Evolutionary conservation across 2,113 vertebrate genomes (phyloP), one percentile per base, ranked within the genome.

Genomic region (Saccopteryx bilineata): DNA sequence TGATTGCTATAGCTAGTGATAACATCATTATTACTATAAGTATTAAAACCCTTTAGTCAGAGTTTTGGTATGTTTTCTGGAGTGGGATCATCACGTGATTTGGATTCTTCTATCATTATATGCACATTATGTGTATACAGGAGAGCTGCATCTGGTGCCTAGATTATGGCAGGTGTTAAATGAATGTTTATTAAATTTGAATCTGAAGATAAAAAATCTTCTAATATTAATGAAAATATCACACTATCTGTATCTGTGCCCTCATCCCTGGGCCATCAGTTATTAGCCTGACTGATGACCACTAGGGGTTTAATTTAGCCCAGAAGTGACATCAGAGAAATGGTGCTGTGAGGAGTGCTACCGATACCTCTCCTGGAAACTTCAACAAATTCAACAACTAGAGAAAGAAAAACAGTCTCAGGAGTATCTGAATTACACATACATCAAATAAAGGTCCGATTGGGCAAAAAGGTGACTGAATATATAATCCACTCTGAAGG

Each of bases 301-400:
- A 31, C 46, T 13, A 82, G 60, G 39, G 19, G 39, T 58, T 95
- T 93, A 60, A 78, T 96, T 93, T 90, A 92, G 15, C 78, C 10
- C 21, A 39, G 39, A 39, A 39, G 39, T 39, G 39, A 39, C 39
- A 3, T 39, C 39, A 2, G 39, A 39, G 39, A 39, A 39, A 39
- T 39, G 39, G 39, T 3, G 3, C 39, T 3, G 3, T 39, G 39
- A 39, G 39, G 39, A 39, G 39, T 39, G 39, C 39, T 39, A 39
- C 39, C 3, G 39, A 39, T 39, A 39, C 39, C 39, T 39, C 39
- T 39, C 39, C 39, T 3, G 2, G 39, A 39, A 39, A 39, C 39
- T 39, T 39, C 39, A 39, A 39, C 39, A 39, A 39, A 39, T 39
- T 39, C 39, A 39, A 39, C 39, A 39, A 39, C 39, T 39, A 39